Percentiles rank a stretch among this genome's conserved stretches.
Conservation (phyloP, 53 echinoderm and acorn worm species). For the Crossaster papposus region DNA sequence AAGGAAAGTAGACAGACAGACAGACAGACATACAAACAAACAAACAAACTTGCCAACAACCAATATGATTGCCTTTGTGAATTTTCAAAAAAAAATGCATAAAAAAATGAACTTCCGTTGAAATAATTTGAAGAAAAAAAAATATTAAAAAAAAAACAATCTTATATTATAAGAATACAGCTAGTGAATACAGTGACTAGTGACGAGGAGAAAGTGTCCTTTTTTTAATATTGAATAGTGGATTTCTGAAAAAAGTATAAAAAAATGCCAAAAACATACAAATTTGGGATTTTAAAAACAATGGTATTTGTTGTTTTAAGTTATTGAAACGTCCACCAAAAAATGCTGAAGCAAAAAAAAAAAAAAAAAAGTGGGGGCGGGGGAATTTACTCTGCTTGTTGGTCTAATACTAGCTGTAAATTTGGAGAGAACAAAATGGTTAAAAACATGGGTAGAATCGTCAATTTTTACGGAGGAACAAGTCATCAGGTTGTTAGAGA, state of each 20-base stretch:
- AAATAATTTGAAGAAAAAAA: too few species aligned
- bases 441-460: not conserved
- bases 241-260: too few species aligned
- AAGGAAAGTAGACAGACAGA: not conserved
- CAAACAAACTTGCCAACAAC: not conserved
- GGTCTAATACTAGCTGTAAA: not conserved
- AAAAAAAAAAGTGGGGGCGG: not conserved
- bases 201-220: too few species aligned
- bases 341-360: not conserved
- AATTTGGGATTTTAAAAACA: too few species aligned
- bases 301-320: too few species aligned
- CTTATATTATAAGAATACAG: too few species aligned
- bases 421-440: slow-evolving; percentile 14
- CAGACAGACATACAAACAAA: not conserved
- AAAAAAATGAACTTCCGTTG: too few species aligned
- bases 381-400: not conserved
- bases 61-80: not conserved
- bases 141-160: too few species aligned
- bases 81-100: not conserved
- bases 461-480: not conserved
- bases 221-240: too few species aligned
- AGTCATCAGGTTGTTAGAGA: not conserved
- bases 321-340: too few species aligned
- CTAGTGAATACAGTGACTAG: too few species aligned
- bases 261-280: too few species aligned